Evolutionary conservation across 2,797 vertebrate genomes (phyloP).

Genomic region (Tinamus major): DNA sequence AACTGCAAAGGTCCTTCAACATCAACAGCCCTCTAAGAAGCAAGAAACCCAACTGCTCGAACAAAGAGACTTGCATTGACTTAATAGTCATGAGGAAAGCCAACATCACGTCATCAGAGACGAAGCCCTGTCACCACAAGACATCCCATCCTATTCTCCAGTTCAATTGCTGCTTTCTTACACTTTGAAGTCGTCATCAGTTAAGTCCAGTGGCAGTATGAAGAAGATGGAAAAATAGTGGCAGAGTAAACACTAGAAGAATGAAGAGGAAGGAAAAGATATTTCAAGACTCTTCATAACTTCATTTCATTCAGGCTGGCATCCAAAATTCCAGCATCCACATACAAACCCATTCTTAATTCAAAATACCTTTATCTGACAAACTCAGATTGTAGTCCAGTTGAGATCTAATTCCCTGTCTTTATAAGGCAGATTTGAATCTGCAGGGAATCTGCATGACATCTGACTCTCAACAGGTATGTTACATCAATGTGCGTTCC

Average conservation of each 20-base stretch:
- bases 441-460: not conserved
- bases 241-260: not conserved
- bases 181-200: not conserved
- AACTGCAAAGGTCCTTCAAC: not conserved
- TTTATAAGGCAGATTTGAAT: not conserved
- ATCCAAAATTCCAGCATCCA: not conserved
- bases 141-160: not conserved
- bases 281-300: not conserved
- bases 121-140: fast-evolving
- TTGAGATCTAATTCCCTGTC: not conserved
- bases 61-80: not conserved
- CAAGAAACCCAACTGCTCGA: not conserved
- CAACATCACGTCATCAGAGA: not conserved
- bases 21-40: not conserved
- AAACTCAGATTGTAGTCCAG: not conserved
- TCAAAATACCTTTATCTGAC: not conserved
- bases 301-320: not conserved
- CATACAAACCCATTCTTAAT: not conserved
- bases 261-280: not conserved
- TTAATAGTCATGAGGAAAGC: not conserved
- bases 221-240: not conserved
- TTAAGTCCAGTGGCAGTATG: not conserved
- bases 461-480: not conserved
- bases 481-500: not conserved
- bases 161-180: not conserved